phyloP scores from a whole-genome alignment of 2,888 invertebrate genomes.

The Macrophya alboannulata region DNA sequence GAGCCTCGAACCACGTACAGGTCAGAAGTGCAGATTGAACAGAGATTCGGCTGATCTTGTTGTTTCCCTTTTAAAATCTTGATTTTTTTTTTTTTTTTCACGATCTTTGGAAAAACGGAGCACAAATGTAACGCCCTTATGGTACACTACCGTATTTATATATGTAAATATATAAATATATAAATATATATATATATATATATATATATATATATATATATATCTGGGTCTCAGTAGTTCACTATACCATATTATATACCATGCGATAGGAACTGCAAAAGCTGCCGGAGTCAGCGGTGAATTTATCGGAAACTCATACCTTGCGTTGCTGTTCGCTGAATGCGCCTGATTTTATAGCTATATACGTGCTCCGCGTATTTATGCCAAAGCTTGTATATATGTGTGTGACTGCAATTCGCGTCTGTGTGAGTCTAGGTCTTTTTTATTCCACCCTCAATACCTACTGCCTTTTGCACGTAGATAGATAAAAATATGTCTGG shows the following conservation, averaged over 20 bases:
- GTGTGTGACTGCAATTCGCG: not conserved
- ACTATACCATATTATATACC: not conserved
- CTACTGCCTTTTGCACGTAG: not conserved
- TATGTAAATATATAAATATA: conserved; percentile 13
- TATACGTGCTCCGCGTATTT: conserved; percentile 40
- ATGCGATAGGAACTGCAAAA: not conserved
- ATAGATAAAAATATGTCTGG: conserved; percentile 12
- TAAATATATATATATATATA: conserved; percentile 32
- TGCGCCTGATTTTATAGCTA: conserved; percentile 52
- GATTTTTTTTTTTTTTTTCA: not conserved
- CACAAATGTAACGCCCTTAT: conserved; percentile 4
- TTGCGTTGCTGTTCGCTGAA: conserved; percentile 36
- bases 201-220: conserved; percentile 19
- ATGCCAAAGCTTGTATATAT: conserved; percentile 12
- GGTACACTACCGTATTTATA: not conserved
- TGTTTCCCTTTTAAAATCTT: not conserved
- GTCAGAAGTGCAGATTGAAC: not conserved
- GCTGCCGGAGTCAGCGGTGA: conserved; percentile 37
- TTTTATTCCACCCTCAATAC: conserved; percentile 19
- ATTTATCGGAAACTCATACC: conserved; percentile 55
- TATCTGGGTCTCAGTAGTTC: not conserved
- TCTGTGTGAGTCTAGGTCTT: not conserved
- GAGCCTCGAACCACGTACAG: not conserved
- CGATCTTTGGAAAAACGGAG: not conserved
- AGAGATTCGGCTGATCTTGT: not conserved